Percentiles rank a stretch among this genome's conserved stretches.
Evolutionary conservation across 1,140 invertebrate genomes (phyloP).

Genomic region (Drosophila willistoni): DNA sequence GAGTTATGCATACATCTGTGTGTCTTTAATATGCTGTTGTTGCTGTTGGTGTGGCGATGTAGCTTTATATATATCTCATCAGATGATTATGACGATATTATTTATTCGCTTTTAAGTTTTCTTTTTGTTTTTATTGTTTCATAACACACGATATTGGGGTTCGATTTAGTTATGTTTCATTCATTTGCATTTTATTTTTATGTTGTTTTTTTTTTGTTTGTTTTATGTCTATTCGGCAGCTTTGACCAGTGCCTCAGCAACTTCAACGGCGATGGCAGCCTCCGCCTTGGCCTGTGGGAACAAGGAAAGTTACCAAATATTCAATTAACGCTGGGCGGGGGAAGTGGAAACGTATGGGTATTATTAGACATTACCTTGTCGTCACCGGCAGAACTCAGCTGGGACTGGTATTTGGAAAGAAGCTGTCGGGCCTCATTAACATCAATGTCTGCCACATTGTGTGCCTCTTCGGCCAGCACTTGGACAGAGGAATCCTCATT

Average conservation of each 20-base stretch:
- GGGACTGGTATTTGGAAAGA: slow-evolving; percentile 92
- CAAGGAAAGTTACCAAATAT: not conserved
- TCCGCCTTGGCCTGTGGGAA: slow-evolving; percentile 91
- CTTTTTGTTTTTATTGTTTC: slow-evolving; percentile 67
- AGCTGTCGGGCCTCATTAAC: slow-evolving; percentile 90
- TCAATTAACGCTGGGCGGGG: slow-evolving; percentile 40
- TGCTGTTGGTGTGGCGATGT: slow-evolving; percentile 31
- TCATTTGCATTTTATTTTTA: slow-evolving; percentile 59
- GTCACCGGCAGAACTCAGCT: slow-evolving; percentile 90
- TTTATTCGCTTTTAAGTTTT: slow-evolving; percentile 51
- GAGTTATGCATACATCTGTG: slow-evolving; percentile 14
- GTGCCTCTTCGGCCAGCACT: slow-evolving; percentile 98
- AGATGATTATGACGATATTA: slow-evolving; percentile 61
- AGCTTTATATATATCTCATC: slow-evolving; percentile 15
- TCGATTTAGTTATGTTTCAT: slow-evolving; percentile 60
- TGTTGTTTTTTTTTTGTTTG: slow-evolving; percentile 4
- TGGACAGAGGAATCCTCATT: slow-evolving; percentile 99
- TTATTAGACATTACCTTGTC: slow-evolving; percentile 86
- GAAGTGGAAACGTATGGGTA: not conserved
- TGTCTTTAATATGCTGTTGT: slow-evolving; percentile 14
- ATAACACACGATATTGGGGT: slow-evolving; percentile 57
- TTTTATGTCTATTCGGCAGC: slow-evolving; percentile 87
- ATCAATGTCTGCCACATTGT: slow-evolving; percentile 94
- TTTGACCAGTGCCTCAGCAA: slow-evolving; percentile 95
- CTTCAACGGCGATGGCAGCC: slow-evolving; percentile 97